A percentile compares a stretch with the other conserved stretches of the same genome.
Evolutionary conservation across 2,797 vertebrate genomes (phyloP).

Genomic region (Parotocinclus haroldoi): DNA sequence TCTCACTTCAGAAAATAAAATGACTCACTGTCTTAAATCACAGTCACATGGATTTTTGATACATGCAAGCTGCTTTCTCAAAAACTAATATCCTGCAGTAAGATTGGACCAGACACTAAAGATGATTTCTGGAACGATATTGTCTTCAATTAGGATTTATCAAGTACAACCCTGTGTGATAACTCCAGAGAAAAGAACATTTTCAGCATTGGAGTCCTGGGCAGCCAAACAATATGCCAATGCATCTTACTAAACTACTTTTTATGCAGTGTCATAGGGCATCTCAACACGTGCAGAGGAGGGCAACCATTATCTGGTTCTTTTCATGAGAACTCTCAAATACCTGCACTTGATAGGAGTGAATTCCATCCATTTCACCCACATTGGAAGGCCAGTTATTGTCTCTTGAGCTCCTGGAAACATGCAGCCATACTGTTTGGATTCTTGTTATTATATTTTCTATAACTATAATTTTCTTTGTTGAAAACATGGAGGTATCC

Average conservation of each 20-base stretch:
- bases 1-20: constrained; percentile 51
- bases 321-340: too few relatives aligned
- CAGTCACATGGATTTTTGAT: constrained; percentile 18
- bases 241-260: neutral
- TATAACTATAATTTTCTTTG: too few relatives aligned
- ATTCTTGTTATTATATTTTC: too few relatives aligned
- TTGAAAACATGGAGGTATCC: too few relatives aligned
- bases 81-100: constrained; percentile 31
- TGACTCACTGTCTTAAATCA: constrained; percentile 36
- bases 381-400: too few relatives aligned
- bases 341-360: too few relatives aligned
- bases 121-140: neutral
- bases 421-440: too few relatives aligned
- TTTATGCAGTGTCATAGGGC: neutral
- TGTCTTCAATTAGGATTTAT: neutral
- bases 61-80: constrained; percentile 8
- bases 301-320: neutral
- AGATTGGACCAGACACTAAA: constrained; percentile 5
- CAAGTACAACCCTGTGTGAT: constrained; percentile 8
- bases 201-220: neutral
- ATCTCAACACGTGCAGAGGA: neutral
- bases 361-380: too few relatives aligned
- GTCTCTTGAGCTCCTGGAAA: too few relatives aligned
- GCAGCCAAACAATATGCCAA: neutral
- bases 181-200: neutral